Base-by-base conservation (phyloP, 2,888 invertebrate genomes). In the Drosophila atripex region DNA sequence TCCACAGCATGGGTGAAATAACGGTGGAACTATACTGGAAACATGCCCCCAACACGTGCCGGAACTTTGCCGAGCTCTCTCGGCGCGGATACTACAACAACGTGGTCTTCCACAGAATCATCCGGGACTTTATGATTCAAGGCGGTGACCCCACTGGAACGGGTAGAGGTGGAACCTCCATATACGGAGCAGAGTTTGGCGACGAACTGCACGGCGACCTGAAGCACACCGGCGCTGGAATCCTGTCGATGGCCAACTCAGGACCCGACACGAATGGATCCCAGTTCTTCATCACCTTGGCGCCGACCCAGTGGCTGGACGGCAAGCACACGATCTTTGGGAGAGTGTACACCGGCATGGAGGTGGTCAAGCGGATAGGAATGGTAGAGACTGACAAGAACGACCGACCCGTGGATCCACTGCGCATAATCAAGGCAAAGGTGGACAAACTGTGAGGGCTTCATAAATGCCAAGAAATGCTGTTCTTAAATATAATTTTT, bases 311-410 rank as follows among this genome's bases (percentile, higher is more conserved):
- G 87, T 99, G 99, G 98, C 93, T 99, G 38, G 99, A 99, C 93
- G 97, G 97, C 11, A 99, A 99, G 91, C 99, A 99, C 92, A 94
- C 98, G 2, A 98, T 99, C 89, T 99, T 99, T 92, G 99, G 97
- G 78, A 93, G 99, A 75, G 93, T 99, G 6, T 93, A 95, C 86
- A 93, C 94, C 57, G 99, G 99, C 1, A 98, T 99, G 97, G 93
- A 94, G 76, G 97, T 97, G 35, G 95, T 99, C 0, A 97, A 98
- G 89, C 93, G 98, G 87, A 96, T 99, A 82, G 98, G 98, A 8
- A 93, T 97, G 88, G 97, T 98, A 2, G 98, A 99, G 90, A 98
- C 97, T 43, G 99, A 99, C 90, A 95, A 95, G 91, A 95, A 95
- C 91, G 99, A 99, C 91, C 93, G 95, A 77, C 99, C 99, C 0